Conservation (phyloP, 1,140 invertebrate genomes). For the Drosophila neocordata region DNA sequence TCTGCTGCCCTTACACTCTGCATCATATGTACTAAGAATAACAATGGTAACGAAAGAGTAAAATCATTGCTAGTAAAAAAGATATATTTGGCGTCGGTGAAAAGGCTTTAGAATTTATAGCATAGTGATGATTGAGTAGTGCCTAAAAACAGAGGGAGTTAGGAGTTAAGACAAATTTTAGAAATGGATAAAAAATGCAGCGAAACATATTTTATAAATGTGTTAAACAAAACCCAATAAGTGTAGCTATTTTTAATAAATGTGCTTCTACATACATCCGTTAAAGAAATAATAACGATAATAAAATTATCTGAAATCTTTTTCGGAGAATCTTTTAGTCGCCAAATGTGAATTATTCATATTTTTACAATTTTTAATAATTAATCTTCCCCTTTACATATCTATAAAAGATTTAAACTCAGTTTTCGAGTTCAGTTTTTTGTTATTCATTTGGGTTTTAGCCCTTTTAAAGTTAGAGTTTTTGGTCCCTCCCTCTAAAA, state of each 20-base stretch:
- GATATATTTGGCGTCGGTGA: not conserved
- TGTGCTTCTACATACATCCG: slow-evolving; percentile 26
- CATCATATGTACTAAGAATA: slow-evolving; percentile 62
- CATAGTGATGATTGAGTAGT: slow-evolving; percentile 68
- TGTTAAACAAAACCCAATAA: slow-evolving; percentile 43
- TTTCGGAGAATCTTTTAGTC: slow-evolving; percentile 25
- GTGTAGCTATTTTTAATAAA: slow-evolving; percentile 40
- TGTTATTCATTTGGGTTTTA: not conserved
- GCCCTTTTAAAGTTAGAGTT: not conserved
- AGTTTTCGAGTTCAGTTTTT: not conserved
- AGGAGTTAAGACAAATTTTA: not conserved
- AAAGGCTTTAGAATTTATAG: slow-evolving; percentile 34
- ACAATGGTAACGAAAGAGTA: not conserved
- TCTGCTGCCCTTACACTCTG: slow-evolving; percentile 76
- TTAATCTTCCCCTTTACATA: slow-evolving; percentile 2
- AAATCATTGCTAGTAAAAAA: slow-evolving; percentile 2
- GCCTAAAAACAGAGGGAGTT: slow-evolving; percentile 51
- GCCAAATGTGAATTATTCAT: not conserved
- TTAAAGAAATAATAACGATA: not conserved
- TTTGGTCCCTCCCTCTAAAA: slow-evolving; percentile 18
- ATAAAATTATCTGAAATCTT: slow-evolving; percentile 2
- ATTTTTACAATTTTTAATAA: not conserved
- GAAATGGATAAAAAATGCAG: slow-evolving; percentile 20
- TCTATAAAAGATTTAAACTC: not conserved
- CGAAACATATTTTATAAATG: slow-evolving; percentile 73